Conservation (phyloP, 2,113 vertebrate genomes). For the Struthidea cinerea region DNA sequence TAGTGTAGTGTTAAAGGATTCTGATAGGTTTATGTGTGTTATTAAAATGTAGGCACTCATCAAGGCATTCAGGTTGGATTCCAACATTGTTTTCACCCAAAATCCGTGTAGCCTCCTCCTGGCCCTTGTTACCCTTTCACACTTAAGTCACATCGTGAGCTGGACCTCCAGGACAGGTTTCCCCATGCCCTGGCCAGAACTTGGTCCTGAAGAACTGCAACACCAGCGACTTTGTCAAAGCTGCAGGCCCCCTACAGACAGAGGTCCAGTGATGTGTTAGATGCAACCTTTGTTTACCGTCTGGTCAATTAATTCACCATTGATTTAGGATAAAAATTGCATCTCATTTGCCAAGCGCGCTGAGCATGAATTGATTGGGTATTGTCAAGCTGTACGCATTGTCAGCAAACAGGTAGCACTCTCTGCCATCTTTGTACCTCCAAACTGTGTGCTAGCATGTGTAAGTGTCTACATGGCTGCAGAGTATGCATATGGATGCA, state of each 20-base stretch:
- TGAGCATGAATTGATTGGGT: not conserved
- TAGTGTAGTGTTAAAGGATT: not conserved
- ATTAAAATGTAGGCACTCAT: not conserved
- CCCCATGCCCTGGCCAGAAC: not conserved
- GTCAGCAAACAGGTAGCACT: not conserved
- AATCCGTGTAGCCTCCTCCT: not conserved
- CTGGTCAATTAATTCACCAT: not conserved
- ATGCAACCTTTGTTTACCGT: not conserved
- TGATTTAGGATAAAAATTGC: not conserved
- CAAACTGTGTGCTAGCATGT: not conserved
- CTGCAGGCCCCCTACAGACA: not conserved
- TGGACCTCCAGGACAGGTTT: not conserved
- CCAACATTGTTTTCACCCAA: not conserved
- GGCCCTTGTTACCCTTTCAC: not conserved
- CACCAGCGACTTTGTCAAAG: not conserved
- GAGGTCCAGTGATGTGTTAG: not conserved
- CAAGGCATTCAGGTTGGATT: not conserved
- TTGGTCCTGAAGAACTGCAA: not conserved
- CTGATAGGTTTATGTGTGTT: not conserved
- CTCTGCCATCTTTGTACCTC: not conserved
- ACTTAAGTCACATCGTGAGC: rapidly evolving
- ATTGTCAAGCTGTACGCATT: not conserved
- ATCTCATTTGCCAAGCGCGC: not conserved
- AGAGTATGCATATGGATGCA: not conserved
- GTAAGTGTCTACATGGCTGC: not conserved